Percentiles rank a stretch among this genome's conserved stretches.
Evolutionary conservation across 2,888 invertebrate genomes (phyloP).

Genomic region (Meandrusa payeni): DNA sequence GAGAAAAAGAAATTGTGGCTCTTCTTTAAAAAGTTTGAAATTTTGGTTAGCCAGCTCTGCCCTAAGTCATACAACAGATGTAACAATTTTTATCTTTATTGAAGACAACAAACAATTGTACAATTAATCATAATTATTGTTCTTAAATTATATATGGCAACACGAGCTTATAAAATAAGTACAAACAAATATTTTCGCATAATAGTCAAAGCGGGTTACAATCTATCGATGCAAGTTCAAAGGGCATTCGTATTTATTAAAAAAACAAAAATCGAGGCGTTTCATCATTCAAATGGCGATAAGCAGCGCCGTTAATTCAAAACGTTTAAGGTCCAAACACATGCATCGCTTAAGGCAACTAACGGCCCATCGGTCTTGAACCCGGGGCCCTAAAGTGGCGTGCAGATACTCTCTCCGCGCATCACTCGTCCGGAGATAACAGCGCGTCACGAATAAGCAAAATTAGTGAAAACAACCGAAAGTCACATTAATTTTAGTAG

Average conservation of each 20-base stretch:
- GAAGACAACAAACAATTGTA: too few relatives aligned
- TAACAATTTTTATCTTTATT: too few relatives aligned
- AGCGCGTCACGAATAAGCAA: conserved; percentile 11
- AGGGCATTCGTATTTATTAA: conserved; percentile 12
- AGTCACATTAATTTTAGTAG: conserved; percentile 17
- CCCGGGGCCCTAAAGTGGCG: conserved; percentile 22
- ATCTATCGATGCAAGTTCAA: conserved; percentile 1
- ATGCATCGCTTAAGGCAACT: conserved; percentile 7
- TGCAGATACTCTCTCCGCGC: conserved; percentile 21
- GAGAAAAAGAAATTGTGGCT: too few relatives aligned
- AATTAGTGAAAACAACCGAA: conserved; percentile 21
- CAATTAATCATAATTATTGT: too few relatives aligned
- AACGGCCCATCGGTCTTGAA: conserved; percentile 6
- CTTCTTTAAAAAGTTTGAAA: too few relatives aligned
- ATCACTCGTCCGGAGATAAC: conserved; percentile 18
- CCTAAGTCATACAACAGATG: too few relatives aligned
- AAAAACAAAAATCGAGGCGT: conserved; percentile 3
- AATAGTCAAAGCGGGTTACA: too few relatives aligned
- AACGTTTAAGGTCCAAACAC: conserved; percentile 9
- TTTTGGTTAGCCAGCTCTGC: too few relatives aligned
- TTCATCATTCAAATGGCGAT: conserved; percentile 3
- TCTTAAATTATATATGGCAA: too few relatives aligned
- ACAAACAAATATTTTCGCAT: too few relatives aligned
- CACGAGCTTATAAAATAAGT: too few relatives aligned
- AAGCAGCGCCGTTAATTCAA: conserved; percentile 9